Evolutionary conservation across 2,888 invertebrate species (phyloP).

Genomic region (Pocota personata): DNA sequence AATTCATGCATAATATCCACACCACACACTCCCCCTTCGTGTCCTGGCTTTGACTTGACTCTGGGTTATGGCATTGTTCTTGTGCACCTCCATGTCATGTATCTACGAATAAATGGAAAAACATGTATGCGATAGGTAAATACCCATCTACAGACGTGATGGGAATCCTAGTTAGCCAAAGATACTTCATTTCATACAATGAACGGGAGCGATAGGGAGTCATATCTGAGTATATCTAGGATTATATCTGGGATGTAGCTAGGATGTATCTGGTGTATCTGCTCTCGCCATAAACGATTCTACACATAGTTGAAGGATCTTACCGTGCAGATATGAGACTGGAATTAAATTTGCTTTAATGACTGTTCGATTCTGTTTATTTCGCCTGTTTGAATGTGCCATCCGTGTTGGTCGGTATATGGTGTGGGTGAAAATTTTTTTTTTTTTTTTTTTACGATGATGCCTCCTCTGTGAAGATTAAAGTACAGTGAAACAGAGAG

Average conservation of each 20-base stretch:
- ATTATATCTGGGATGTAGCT: background rate
- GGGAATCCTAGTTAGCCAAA: constrained; percentile 61
- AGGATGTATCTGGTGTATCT: constrained; percentile 4
- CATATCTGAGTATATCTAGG: background rate
- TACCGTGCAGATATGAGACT: constrained; percentile 62
- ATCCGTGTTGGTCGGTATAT: background rate
- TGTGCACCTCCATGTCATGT: constrained; percentile 60
- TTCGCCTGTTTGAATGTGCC: constrained; percentile 20
- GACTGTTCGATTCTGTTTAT: constrained; percentile 66
- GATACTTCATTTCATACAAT: constrained; percentile 23
- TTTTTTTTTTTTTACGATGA: too few species aligned
- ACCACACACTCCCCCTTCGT: background rate
- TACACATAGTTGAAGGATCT: constrained; percentile 62
- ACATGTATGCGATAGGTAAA: constrained; percentile 69
- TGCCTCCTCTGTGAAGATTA: background rate
- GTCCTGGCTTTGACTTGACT: background rate
- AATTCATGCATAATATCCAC: constrained; percentile 46
- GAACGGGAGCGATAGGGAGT: constrained; percentile 4
- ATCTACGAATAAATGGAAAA: constrained; percentile 61
- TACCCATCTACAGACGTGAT: constrained; percentile 68
- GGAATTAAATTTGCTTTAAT: constrained; percentile 72
- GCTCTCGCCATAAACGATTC: constrained; percentile 53
- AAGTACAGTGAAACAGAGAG: background rate
- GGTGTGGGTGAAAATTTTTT: background rate
- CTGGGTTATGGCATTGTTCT: constrained; percentile 7